Conservation (phyloP, 2,888 invertebrate genomes). For the Hypomecis punctinalis region DNA sequence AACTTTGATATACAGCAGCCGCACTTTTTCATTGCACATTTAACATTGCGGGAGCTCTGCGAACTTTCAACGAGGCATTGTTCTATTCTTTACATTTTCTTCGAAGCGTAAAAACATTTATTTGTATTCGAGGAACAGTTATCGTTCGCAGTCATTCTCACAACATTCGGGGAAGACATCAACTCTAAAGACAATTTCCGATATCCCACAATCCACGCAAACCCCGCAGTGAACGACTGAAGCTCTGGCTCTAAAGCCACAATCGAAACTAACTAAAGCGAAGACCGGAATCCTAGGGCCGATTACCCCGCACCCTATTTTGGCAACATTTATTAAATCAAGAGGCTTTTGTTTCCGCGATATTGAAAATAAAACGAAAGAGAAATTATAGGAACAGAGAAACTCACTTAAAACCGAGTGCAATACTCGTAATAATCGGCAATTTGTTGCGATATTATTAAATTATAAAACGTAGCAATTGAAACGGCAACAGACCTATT, state of each 20-base stretch:
- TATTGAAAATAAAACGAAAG: conserved; percentile 24
- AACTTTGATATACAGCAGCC: conserved; percentile 50
- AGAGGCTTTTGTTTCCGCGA: conserved; percentile 33
- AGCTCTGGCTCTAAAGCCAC: conserved; percentile 57
- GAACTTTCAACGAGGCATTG: conserved; percentile 32
- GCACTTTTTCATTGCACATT: conserved; percentile 41
- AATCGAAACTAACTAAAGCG: conserved; percentile 60
- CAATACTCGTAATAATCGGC: conserved; percentile 37
- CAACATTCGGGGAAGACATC: conserved; percentile 45
- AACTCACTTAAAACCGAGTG: conserved; percentile 35
- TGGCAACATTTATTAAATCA: conserved; percentile 37
- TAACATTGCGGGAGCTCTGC: conserved; percentile 36
- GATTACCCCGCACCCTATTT: conserved; percentile 42
- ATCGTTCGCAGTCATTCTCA: conserved; percentile 47
- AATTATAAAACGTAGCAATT: conserved; percentile 41
- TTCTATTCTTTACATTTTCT: conserved; percentile 23
- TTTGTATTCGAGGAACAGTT: conserved; percentile 42
- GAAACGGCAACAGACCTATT: conserved; percentile 48
- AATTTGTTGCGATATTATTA: conserved; percentile 42
- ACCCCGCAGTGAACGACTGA: conserved; percentile 53
- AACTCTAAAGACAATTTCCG: conserved; percentile 54
- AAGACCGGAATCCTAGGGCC: conserved; percentile 50
- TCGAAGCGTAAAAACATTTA: conserved; percentile 27
- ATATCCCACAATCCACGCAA: conserved; percentile 56
- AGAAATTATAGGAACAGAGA: conserved; percentile 32